Evolutionary conservation across 1,140 invertebrate species (phyloP).

Genomic region (Ptiloglossa arizonensis): DNA sequence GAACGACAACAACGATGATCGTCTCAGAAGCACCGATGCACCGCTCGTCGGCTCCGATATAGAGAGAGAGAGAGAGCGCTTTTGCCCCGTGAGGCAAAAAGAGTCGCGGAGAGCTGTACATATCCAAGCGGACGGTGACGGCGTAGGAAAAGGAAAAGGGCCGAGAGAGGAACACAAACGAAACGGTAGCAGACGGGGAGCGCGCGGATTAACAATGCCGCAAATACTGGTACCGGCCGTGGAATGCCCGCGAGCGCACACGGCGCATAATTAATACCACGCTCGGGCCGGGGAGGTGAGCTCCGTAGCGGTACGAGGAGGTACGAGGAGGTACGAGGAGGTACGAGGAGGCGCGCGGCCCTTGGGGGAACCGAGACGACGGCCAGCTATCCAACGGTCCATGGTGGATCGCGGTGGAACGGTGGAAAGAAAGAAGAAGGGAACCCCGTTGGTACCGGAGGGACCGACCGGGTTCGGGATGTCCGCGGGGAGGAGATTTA

Average conservation of each 20-base stretch:
- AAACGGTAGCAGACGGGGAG: slow-evolving; percentile 78
- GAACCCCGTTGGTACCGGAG: slow-evolving; percentile 55
- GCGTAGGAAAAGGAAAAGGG: slow-evolving; percentile 3
- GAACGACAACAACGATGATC: slow-evolving; percentile 10
- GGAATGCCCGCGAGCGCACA: slow-evolving; percentile 80
- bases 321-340: slow-evolving; percentile 33
- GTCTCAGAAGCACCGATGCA: not conserved
- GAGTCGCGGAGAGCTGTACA: not conserved
- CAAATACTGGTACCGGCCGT: slow-evolving; percentile 79
- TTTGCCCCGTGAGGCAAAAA: too few species aligned
- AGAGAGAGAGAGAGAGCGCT: slow-evolving; percentile 55
- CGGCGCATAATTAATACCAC: slow-evolving; percentile 81
- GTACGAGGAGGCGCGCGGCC: not conserved
- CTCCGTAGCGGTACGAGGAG: slow-evolving; percentile 59
- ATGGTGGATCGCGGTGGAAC: slow-evolving; percentile 57
- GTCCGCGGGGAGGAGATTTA: slow-evolving; percentile 81
- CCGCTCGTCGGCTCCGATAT: not conserved
- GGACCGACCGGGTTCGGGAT: slow-evolving; percentile 75
- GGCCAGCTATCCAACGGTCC: too few species aligned
- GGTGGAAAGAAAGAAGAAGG: slow-evolving; percentile 60
- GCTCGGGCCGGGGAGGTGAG: slow-evolving; percentile 30
- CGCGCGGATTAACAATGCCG: slow-evolving; percentile 80
- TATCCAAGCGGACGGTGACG: slow-evolving; percentile 17
- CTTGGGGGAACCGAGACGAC: not conserved
- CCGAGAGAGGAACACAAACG: slow-evolving; percentile 58